Conservation (phyloP, 2,797 vertebrate species). For the Micrastur ruficollis region DNA sequence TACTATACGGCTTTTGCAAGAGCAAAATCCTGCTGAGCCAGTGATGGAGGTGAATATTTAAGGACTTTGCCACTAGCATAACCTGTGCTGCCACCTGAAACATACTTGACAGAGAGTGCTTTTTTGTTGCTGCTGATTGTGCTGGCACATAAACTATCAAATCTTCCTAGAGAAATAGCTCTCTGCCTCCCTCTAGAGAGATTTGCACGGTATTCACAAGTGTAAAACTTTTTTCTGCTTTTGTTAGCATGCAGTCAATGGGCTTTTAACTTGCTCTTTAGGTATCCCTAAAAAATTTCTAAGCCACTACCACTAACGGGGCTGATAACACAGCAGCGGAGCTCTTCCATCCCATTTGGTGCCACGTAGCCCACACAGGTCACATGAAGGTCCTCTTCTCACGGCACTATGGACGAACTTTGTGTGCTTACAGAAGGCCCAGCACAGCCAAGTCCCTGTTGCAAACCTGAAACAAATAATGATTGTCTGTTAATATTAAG, state of each 20-base stretch:
- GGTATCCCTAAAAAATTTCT: background rate
- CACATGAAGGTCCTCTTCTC: background rate
- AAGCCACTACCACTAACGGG: background rate
- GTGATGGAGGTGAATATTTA: constrained; percentile 48
- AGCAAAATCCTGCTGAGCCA: constrained; percentile 44
- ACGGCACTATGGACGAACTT: rapidly evolving
- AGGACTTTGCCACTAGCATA: constrained; percentile 16
- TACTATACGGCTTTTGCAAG: background rate
- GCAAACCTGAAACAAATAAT: rapidly evolving
- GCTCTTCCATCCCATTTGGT: background rate
- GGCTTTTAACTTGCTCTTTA: background rate
- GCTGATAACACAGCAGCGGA: background rate
- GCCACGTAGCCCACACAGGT: rapidly evolving
- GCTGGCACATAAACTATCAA: background rate
- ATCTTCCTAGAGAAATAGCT: background rate
- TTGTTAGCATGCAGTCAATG: rapidly evolving
- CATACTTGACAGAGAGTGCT: background rate
- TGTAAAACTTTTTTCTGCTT: background rate
- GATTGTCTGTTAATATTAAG: rapidly evolving
- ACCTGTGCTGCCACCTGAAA: constrained; percentile 45
- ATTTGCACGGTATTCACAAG: background rate
- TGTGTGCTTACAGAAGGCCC: rapidly evolving
- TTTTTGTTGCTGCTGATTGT: constrained; percentile 20
- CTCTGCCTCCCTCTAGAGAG: constrained; percentile 70
- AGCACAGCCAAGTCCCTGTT: background rate